These are phyloP conservation scores for Bovichtus variegatus DNA, from an alignment of 2,797 vertebrate genomes.

Conservation along the genomic window DNA sequence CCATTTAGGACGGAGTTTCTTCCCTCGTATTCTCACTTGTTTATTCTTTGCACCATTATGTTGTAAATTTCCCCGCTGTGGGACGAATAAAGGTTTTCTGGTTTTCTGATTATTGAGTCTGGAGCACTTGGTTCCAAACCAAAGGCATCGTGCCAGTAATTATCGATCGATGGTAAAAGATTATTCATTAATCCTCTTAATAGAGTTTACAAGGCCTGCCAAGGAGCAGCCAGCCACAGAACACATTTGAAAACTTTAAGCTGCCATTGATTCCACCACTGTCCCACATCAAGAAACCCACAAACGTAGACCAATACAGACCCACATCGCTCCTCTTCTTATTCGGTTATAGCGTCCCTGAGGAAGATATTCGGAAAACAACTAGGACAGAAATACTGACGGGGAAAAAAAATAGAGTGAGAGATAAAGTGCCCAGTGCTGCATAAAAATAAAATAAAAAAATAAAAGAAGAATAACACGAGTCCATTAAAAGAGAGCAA, in stretches of 20 bases:
- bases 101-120: too few relatives aligned
- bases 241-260: not conserved
- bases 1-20: not conserved
- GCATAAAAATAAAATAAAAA: too few relatives aligned
- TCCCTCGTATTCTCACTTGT: not conserved
- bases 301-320: slow-evolving; percentile 10
- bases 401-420: not conserved
- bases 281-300: not conserved
- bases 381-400: slow-evolving; percentile 22
- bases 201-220: slow-evolving; percentile 12
- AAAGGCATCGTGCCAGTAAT: slow-evolving; percentile 7
- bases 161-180: slow-evolving; percentile 5
- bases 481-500: slow-evolving; percentile 36
- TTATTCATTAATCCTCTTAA: slow-evolving; percentile 7
- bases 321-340: not conserved
- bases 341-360: slow-evolving; percentile 22
- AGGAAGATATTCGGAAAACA: slow-evolving; percentile 25
- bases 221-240: not conserved
- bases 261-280: not conserved
- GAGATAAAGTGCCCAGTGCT: slow-evolving; percentile 9
- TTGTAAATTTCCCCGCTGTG: too few relatives aligned
- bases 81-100: too few relatives aligned
- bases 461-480: slow-evolving; percentile 27
- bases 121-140: slow-evolving; percentile 1
- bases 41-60: slow-evolving; percentile 7